Base-by-base conservation (phyloP, 2,888 invertebrate genomes). In the Orthosia gracilis region DNA sequence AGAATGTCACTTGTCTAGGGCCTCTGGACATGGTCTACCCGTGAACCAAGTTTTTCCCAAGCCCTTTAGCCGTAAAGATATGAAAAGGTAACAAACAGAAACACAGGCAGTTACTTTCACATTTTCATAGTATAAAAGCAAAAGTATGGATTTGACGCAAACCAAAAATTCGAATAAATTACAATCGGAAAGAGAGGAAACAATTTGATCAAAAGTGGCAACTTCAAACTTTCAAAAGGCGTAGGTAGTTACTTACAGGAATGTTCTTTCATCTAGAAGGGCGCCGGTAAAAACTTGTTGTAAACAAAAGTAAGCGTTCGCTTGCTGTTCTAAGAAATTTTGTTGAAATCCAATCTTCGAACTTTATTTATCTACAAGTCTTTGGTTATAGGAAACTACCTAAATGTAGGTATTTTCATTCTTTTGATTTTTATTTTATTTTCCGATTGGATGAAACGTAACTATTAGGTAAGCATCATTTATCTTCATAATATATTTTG, bases 121-220 rank as follows among this genome's bases (percentile, higher is more conserved):
- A 31, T 31, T 3, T 26, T 2, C 4, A 31, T 31, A 31, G 31
- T 31, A 31, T 31, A 31, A 31, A 31, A 7, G 31, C 7, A 40
- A 40, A 40, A 9, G 40, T 31, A 31, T 31, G 31, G 31, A 23
- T 26, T 26, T 31, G n/a, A 11, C 40, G 31, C 11, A 21, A 40
- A 68, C 17, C 21, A 31, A 64, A 66, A 45, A n/a, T 2, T 67
- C 11, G n/a, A 15, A 57, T 45, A 23, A 26, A 63, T n/a, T 31
- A 3, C 47, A 18, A 21, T 5, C n/a, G 11, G 11, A 31, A 52
- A 58, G 23, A 23, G 13, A 50, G 49, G 21, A 66, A 75, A 52
- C n/a, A n/a, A 74, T 57, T 50, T 66, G 45, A 52, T 65, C 23
- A 76, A 61, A 59, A 26, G 45, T 50, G n/a, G 3, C 11, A 72